Evolutionary conservation across 2,797 vertebrate species (phyloP).

Genomic region (Avahi laniger): DNA sequence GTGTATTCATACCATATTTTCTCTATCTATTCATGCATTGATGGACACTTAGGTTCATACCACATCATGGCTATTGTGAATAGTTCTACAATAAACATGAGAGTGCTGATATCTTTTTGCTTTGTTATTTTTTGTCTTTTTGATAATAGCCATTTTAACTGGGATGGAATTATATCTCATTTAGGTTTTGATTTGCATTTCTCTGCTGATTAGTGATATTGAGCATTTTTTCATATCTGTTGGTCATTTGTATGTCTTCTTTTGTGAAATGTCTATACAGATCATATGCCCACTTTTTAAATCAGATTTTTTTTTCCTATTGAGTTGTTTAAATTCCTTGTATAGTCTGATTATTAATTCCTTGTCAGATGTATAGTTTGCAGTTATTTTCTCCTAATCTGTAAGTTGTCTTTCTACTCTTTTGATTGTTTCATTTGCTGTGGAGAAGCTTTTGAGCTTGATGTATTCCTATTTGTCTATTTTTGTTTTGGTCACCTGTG

Average conservation of each 20-base stretch:
- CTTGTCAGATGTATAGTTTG: neutral
- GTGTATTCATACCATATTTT: neutral
- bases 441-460: neutral
- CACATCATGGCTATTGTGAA: neutral
- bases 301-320: neutral
- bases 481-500: neutral
- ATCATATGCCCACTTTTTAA: neutral
- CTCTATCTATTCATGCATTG: neutral
- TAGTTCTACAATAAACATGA: neutral
- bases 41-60: neutral
- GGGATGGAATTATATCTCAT: neutral
- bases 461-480: neutral
- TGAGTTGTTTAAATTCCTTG: neutral
- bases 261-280: neutral
- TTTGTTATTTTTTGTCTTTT: neutral
- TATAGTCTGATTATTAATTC: neutral
- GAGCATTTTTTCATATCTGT: neutral
- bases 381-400: neutral
- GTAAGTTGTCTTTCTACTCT: neutral
- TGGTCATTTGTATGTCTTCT: neutral
- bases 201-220: neutral
- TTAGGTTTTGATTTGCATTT: neutral
- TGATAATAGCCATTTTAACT: neutral
- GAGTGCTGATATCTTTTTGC: neutral
- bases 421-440: neutral